These are phyloP conservation scores for Drosophila melanica DNA, from an alignment of 1,140 invertebrate genomes.

Conservation along the genomic window DNA sequence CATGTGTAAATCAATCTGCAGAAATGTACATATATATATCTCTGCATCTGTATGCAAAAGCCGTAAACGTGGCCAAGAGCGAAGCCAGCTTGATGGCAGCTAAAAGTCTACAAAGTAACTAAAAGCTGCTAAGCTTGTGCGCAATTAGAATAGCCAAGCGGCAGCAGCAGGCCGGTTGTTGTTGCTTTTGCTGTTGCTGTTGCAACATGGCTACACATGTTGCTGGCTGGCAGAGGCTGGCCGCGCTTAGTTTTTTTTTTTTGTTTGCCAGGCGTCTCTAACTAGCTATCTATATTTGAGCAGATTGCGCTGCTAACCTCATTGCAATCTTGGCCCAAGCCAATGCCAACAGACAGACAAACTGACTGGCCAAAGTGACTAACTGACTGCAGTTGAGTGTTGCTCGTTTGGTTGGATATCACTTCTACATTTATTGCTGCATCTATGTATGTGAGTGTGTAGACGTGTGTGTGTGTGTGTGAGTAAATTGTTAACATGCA, in stretches of 20 bases:
- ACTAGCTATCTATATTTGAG: constrained; percentile 82
- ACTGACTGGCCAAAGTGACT: constrained; percentile 71
- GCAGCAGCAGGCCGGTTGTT: constrained; percentile 49
- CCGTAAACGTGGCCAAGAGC: constrained; percentile 53
- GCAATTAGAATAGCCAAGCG: constrained; percentile 75
- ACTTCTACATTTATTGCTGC: constrained; percentile 57
- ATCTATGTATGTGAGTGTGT: constrained; percentile 16
- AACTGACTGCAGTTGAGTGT: constrained; percentile 57
- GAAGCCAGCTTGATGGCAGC: constrained; percentile 61
- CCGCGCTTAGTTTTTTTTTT: constrained; percentile 29
- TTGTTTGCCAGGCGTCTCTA: constrained; percentile 63
- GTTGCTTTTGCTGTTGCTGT: constrained; percentile 45
- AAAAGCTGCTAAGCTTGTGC: constrained; percentile 80
- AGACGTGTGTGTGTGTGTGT: constrained; percentile 37
- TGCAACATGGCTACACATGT: constrained; percentile 76
- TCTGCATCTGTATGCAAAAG: constrained; percentile 51
- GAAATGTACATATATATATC: constrained; percentile 11
- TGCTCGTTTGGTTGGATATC: constrained; percentile 59
- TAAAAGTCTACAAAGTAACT: constrained; percentile 80
- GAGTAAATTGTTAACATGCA: constrained; percentile 77
- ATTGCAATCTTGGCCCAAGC: constrained; percentile 71
- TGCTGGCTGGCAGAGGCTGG: constrained; percentile 50
- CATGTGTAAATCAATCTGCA: constrained; percentile 22
- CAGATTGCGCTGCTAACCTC: constrained; percentile 80
- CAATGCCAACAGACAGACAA: constrained; percentile 56